Evolutionary conservation across 2,113 vertebrate species (phyloP), one percentile per base, ranked within the genome.

Genomic region (Chitala chitala): DNA sequence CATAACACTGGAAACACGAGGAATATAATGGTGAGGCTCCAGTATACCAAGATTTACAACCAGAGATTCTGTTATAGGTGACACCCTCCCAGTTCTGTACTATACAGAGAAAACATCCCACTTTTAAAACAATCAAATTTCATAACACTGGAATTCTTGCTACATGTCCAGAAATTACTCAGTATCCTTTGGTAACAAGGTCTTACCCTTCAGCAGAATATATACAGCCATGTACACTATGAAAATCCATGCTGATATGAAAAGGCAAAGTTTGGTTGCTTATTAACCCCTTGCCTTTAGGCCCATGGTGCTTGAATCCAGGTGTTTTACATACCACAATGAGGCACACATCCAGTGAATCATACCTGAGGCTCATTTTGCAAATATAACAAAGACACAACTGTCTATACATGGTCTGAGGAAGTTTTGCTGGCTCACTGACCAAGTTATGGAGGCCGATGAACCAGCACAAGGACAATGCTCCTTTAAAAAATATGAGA

Each of bases 61-160:
- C n/a, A n/a, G n/a, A 29, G 29, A 61, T 61, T 20, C 10, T 29
- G 4, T 24, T 4, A 65, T 4, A 7, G 5, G 51, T 17, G 3
- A 24, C n/a, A 22, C 36, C 7, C n/a, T 6, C 40, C 40, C 40
- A 24, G 5, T 24, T 38, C 40, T 1, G 29, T 44, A 65, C 17
- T 17, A 4, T 26, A 9, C 33, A 44, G 5, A 36, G 36, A 65
- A 42, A 42, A 17, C 15, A 36, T 54, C 53, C 36, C 70, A 13
- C 54, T 40, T 40, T 29, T 20, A 8, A 63, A n/a, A 12, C 38
- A 17, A 4, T 36, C 58, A 44, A n/a, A n/a, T 54, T 72, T 58
- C 46, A 80, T 53, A 76, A 75, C 75, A 83, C 79, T 80, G 77
- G 83, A 22, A 36, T 74, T 78, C 71, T 9, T 73, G 26, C 40